Base-by-base conservation (phyloP, 2,888 invertebrate species). In the Anticlea derivata region DNA sequence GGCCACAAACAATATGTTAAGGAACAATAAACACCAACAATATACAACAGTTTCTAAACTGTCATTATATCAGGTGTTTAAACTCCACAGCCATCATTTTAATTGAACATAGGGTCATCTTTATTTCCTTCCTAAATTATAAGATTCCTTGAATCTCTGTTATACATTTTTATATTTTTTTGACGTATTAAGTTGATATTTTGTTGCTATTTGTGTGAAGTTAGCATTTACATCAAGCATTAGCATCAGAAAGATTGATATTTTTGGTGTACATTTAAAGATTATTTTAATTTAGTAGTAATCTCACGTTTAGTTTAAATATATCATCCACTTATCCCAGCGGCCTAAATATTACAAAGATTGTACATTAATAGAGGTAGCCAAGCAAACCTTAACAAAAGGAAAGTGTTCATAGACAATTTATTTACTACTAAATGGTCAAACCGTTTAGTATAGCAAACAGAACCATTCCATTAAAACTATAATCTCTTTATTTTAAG, bases 231-330 rank as follows among this genome's bases (percentile, higher is more conserved):
- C 22, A 37, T 31, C 13, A 23, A 31, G n/a, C 12, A n/a, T 34
- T 26, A 33, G 29, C 7, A 38, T 27, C 33, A 39, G 26, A 7
- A 17, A 24, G 17, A 45, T 13, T 30, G 43, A 37, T 44, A 22
- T 31, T 24, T 30, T 26, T 22, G 13, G 2, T 30, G 10, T 43
- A 24, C 7, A 27, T 50, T 29, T 29, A 8, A 29, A 31, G 5
- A 41, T 26, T 39, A 7, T 47, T 33, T 50, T 45, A 7, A 58
- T 67, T 60, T 61, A 48, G 61, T 59, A 54, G 79, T 83, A 85
- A 84, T 85, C 83, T 86, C 85, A 83, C 80, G 13, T 50, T 49
- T 43, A 73, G 75, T 77, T 67, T n/a, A n/a, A n/a, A n/a, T 71
- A 68, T 66, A 62, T 65, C 62, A 52, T 50, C 27, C 43, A 39